Percentiles rank a stretch among this genome's conserved stretches.
Conservation (phyloP, 2,888 invertebrate genomes). For the Zhuqinia jingwanae region DNA sequence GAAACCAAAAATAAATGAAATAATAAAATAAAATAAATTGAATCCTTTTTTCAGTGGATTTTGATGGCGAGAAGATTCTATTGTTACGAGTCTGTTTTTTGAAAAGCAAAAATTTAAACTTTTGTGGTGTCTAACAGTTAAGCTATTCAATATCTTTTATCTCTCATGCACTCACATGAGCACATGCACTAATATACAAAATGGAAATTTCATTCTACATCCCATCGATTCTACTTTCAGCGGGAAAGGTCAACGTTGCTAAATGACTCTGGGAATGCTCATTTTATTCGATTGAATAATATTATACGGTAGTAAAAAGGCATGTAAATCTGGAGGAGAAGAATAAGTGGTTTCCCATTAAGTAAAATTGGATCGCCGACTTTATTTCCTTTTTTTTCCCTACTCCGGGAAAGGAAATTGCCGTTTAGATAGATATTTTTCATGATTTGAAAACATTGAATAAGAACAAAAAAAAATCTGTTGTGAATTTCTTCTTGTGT, state of each 20-base stretch:
- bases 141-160: too few relatives aligned
- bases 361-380: constrained; percentile 61
- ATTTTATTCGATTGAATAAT: constrained; percentile 59
- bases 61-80: constrained; percentile 44
- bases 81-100: neutral
- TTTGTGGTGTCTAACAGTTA: neutral
- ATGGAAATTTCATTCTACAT: neutral
- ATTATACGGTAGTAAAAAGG: constrained; percentile 32
- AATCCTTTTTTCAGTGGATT: constrained; percentile 11
- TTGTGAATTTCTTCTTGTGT: neutral
- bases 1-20: constrained; percentile 1
- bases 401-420: constrained; percentile 43
- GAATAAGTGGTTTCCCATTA: constrained; percentile 63
- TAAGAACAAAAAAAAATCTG: neutral
- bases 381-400: constrained; percentile 4
- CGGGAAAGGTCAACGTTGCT: constrained; percentile 43
- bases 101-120: neutral
- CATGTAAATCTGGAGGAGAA: constrained; percentile 53
- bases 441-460: neutral
- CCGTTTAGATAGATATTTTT: constrained; percentile 59
- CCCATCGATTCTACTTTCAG: neutral
- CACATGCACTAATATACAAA: neutral
- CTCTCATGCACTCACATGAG: neutral
- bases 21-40: constrained; percentile 8
- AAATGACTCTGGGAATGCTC: constrained; percentile 51